phyloP scores from a whole-genome alignment of 2,888 invertebrate species.

The Tetramorium bicarinatum region DNA sequence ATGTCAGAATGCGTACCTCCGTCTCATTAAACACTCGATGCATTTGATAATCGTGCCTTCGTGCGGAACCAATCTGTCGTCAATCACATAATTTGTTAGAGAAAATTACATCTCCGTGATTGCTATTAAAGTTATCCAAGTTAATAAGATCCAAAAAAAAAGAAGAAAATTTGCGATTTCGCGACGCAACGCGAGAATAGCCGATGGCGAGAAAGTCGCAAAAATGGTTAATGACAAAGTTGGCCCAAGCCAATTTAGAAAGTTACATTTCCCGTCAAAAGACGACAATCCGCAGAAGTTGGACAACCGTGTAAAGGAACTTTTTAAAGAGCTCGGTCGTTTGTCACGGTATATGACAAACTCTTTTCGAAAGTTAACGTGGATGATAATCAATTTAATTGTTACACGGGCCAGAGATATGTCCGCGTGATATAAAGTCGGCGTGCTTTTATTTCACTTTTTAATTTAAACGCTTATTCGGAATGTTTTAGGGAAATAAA shows the following conservation, averaged over 20 bases:
- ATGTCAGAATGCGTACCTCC: conserved; percentile 2
- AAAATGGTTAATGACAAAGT: conserved; percentile 52
- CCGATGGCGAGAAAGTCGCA: conserved; percentile 39
- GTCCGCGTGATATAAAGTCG: background rate
- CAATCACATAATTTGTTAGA: background rate
- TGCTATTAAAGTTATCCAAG: conserved; percentile 25
- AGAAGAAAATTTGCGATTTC: background rate
- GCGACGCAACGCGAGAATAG: conserved; percentile 2
- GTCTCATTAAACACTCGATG: conserved; percentile 22
- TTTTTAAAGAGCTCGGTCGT: conserved; percentile 48
- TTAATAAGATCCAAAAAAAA: background rate
- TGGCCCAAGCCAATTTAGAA: conserved; percentile 45
- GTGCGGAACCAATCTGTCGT: conserved; percentile 5
- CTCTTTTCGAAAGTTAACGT: conserved; percentile 18
- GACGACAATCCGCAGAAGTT: conserved; percentile 48
- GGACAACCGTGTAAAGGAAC: conserved; percentile 49
- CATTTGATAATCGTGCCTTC: conserved; percentile 1
- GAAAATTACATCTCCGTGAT: background rate
- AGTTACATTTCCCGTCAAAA: conserved; percentile 47
- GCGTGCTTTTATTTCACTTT: background rate
- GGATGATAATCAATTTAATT: conserved; percentile 48
- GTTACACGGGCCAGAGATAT: background rate
- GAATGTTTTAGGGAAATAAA: conserved; percentile 61
- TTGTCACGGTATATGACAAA: conserved; percentile 45
- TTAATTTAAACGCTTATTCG: conserved; percentile 28